Conservation (phyloP, 2,888 invertebrate genomes). For the Xestoiulus laeticollis region DNA sequence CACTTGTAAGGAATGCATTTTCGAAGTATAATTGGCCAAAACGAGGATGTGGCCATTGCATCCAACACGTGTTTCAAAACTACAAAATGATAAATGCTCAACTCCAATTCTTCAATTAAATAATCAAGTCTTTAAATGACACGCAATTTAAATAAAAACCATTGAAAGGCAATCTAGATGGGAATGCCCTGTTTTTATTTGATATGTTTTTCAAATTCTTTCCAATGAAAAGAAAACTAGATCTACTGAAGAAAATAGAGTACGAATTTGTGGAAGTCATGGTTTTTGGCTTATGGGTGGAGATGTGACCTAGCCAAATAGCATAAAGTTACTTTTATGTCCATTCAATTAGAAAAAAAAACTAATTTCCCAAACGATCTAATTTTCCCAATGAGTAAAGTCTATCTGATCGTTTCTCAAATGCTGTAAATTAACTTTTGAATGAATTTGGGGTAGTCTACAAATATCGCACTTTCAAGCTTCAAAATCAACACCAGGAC, state of each 20-base stretch:
- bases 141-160: not conserved
- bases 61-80: not conserved
- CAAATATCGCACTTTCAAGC: not conserved
- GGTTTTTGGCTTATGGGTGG: constrained; percentile 12
- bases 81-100: not conserved
- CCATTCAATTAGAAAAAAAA: not conserved
- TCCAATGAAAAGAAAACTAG: not conserved
- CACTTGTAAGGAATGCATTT: not conserved
- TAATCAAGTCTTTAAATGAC: not conserved
- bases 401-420: constrained; percentile 5
- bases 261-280: not conserved
- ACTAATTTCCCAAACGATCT: not conserved
- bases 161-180: not conserved
- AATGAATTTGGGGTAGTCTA: not conserved
- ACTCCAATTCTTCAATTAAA: not conserved
- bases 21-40: not conserved
- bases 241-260: not conserved
- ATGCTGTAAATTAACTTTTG: not conserved
- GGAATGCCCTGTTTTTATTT: constrained; percentile 1
- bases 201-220: not conserved
- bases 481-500: not conserved
- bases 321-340: not conserved
- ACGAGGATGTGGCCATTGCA: not conserved
- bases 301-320: not conserved
- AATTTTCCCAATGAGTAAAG: not conserved